phyloP scores from a whole-genome alignment of 2,797 vertebrate genomes.

The Staurois parvus region DNA sequence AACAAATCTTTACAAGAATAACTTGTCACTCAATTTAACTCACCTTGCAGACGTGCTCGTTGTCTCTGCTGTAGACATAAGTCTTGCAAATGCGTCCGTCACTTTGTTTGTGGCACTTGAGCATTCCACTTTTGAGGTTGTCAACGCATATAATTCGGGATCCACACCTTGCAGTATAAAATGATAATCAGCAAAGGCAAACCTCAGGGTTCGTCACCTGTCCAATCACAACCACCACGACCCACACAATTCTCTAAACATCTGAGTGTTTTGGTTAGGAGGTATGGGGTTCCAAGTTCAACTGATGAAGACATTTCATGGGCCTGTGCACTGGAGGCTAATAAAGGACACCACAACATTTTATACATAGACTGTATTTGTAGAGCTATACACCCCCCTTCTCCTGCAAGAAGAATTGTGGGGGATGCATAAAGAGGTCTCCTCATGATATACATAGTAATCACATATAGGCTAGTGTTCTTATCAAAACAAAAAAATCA shows the following conservation, averaged over 20 bases:
- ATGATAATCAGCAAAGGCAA: conserved; percentile 75
- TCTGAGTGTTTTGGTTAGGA: conserved; percentile 67
- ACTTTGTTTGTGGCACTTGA: conserved; percentile 73
- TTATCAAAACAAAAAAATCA: neutral
- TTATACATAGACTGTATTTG: neutral
- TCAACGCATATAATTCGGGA: conserved; percentile 90
- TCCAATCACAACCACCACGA: conserved; percentile 63
- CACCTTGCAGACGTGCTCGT: conserved; percentile 87
- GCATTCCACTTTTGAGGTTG: conserved; percentile 86
- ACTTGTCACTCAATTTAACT: conserved; percentile 1
- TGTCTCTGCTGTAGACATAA: conserved; percentile 89
- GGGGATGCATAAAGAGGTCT: neutral
- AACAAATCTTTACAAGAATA: neutral
- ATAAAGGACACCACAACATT: neutral
- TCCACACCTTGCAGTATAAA: conserved; percentile 88
- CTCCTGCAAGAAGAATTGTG: too few species aligned
- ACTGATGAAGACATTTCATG: neutral
- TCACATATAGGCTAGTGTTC: neutral
- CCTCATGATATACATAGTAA: neutral
- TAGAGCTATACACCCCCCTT: neutral
- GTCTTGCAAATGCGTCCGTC: conserved; percentile 84
- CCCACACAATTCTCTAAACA: conserved; percentile 77
- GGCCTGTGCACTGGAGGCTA: too few species aligned
- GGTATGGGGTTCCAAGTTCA: neutral
- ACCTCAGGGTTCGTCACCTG: conserved; percentile 38